Base-by-base conservation (phyloP, 1,140 invertebrate genomes). In the Bombyx mori region DNA sequence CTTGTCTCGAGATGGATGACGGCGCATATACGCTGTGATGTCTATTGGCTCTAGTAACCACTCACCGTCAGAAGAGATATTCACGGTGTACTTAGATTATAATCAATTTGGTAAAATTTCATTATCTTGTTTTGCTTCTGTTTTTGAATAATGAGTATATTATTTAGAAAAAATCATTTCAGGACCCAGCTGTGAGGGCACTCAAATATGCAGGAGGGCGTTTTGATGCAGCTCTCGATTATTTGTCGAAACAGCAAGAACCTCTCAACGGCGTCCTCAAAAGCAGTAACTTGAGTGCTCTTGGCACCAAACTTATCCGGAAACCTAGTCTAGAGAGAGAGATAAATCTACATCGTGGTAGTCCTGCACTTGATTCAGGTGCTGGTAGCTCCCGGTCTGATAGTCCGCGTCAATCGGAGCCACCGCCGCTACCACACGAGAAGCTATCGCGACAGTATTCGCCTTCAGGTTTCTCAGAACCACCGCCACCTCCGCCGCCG, bases 351-450 rank as follows among this genome's bases (percentile, higher is more conserved):
- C 92, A 94, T 54, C 90, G 95, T 55, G 93, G 93, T 7, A 96
- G 95, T 82, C 95, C 96, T 1, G 95, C 94, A 1, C 88, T 96
- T 48, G 96, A 97, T 65, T 96, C 94, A 49, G 94, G 94, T 7
- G 94, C 94, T 10, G 95, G 94, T 12, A 96, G 95, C 75, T 96
- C 95, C 8, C 89, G 96, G 35, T 97, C 96, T 0, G 96, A 97
- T 73, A 96, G 94, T 86, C 95, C 96, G 1, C 90, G 93, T 62
- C 90, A 93, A 59, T 80, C 75, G 77, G 86, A 86, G 85, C 88
- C 65, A 63, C 89, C 90, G 80, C 79, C 83, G 60, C 62, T 78
- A 8, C 65, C 75, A 83, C 88, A 86, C 83, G 88, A 86, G 85
- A 91, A 86, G 56, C 67, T 88, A 22, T 75, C 77, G 53, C 76